Base-by-base conservation (phyloP, 2,797 vertebrate species). In the Lophotriccus pileatus region DNA sequence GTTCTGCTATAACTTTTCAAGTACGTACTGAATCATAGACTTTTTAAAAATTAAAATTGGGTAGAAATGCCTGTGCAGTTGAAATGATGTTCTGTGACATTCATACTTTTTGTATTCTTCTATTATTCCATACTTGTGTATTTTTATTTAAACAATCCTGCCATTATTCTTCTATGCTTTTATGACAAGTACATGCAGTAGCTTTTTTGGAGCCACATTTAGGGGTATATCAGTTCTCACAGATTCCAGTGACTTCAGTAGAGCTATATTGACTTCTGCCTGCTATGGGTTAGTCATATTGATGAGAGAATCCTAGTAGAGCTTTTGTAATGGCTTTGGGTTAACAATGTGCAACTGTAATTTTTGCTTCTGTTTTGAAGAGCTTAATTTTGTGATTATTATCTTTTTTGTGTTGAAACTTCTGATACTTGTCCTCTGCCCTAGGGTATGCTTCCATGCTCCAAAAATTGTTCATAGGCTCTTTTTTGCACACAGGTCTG, bases 1-100 rank as follows among this genome's bases (percentile, higher is more conserved):
- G 67, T 94, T 95, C 94, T 97, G 90, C 93, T 96, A 36, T 94
- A 80, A 93, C 78, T 97, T 97, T 96, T 97, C 77, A 90, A 94
- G 39, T 89, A 84, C 46, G 14, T 93, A 60, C 73, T 86, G 74
- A 94, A 88, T 81, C 41, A 36, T 88, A 72, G 74, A 81, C 53
- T 90, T 96, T 96, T 94, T 88, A 30, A 96, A 90, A 72, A 89
- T 43, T 82, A 37, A 70, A 92, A 36, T 84, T 72, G 47, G 21
- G 52, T 90, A 69, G 69, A 90, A 95, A 77, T 91, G 87, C 86
- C 76, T 81, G 74, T 93, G 93, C 87, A 89, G 64, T 82, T 84
- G 72, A 93, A 59, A 50, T 70, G 63, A 87, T 8, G 2, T 89
- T 95, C 84, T 84, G 44, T 94, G 68, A 44, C 2, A 1, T 49